phyloP scores from a whole-genome alignment of 2,113 vertebrate species.

The Agapornis roseicollis region DNA sequence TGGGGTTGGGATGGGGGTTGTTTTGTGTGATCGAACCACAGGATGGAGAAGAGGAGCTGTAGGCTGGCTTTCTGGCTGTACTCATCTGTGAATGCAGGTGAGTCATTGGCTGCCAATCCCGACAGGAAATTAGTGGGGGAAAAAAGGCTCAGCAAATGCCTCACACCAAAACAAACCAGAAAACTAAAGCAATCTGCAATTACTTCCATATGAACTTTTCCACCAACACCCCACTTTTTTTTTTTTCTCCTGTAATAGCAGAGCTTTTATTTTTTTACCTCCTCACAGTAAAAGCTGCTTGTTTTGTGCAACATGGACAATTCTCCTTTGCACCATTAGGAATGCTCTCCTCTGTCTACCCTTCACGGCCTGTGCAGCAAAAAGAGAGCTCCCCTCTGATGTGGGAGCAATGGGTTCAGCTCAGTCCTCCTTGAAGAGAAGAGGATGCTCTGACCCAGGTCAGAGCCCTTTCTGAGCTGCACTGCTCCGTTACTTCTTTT shows the following conservation, averaged over 20 bases:
- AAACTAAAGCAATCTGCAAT: background rate
- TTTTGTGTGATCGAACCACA: background rate
- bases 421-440: background rate
- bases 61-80: constrained; percentile 1
- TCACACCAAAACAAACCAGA: background rate
- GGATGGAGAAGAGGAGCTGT: background rate
- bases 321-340: background rate
- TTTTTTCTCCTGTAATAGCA: background rate
- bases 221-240: background rate
- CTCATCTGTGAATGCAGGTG: constrained; percentile 27
- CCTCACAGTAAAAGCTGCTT: background rate
- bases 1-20: background rate
- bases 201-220: background rate
- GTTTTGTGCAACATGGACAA: background rate
- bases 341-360: background rate
- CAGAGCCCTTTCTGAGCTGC: background rate
- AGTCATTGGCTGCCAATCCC: constrained; percentile 35
- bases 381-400: background rate
- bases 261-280: background rate
- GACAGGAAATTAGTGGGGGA: constrained; percentile 9
- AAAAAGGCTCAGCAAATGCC: background rate
- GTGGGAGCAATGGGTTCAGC: background rate
- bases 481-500: background rate
- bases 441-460: background rate
- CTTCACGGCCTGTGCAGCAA: background rate